These are phyloP conservation scores for Leptoteleia sp. DNA, from an alignment of 1,140 invertebrate species.

Conservation along the genomic window DNA sequence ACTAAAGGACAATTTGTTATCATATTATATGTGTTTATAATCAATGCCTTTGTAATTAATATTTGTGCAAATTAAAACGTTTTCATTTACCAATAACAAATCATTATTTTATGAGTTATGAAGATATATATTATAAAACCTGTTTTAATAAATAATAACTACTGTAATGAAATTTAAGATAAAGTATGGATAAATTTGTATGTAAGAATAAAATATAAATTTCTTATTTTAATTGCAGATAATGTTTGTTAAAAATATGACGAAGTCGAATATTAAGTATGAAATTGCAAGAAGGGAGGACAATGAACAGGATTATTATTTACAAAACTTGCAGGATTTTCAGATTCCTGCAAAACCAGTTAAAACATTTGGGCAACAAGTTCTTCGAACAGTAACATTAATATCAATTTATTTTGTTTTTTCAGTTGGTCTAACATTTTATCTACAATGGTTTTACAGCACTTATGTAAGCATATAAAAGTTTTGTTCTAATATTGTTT, in stretches of 20 bases:
- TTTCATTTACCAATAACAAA: too few species aligned
- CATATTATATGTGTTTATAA: too few species aligned
- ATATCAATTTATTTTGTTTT: slow-evolving; percentile 92
- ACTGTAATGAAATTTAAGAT: too few species aligned
- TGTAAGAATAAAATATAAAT: too few species aligned
- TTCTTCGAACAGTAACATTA: slow-evolving; percentile 79
- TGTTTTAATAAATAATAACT: too few species aligned
- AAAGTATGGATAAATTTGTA: too few species aligned
- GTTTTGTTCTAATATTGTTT: too few species aligned
- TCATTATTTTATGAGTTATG: too few species aligned
- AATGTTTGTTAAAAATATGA: slow-evolving; percentile 72
- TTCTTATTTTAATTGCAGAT: slow-evolving; percentile 15
- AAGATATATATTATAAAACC: too few species aligned
- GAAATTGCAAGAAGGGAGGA: slow-evolving; percentile 77
- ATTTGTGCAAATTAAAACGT: too few species aligned
- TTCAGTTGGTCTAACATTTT: slow-evolving; percentile 97
- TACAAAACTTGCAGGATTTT: slow-evolving; percentile 73
- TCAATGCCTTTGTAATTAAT: too few species aligned
- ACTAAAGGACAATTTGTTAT: too few species aligned
- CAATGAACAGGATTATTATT: slow-evolving; percentile 73
- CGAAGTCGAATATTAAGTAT: slow-evolving; percentile 78
- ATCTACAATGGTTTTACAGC: slow-evolving; percentile 95
- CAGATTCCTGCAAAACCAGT: slow-evolving; percentile 69
- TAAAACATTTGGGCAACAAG: slow-evolving; percentile 71
- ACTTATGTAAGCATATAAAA: slow-evolving; percentile 83